Percentiles rank a stretch among this genome's conserved stretches.
These are phyloP conservation scores for Sinodicranocentrus sp. DNA, from an alignment of 2,888 invertebrate genomes.

Conservation along the genomic window DNA sequence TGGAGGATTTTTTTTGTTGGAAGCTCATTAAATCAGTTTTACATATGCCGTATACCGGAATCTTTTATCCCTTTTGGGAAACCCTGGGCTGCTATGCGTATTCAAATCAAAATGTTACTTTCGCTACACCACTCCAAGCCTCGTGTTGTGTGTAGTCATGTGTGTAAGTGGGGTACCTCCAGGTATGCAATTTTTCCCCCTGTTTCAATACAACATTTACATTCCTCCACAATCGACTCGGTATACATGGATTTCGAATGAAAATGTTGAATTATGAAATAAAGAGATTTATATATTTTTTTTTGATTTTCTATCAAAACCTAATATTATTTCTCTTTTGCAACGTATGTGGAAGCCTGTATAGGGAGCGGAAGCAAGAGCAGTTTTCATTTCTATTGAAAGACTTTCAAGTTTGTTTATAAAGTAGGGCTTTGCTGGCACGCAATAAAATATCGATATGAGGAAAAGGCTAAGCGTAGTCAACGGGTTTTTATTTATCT, in stretches of 20 bases:
- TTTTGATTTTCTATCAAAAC: slow-evolving; percentile 1
- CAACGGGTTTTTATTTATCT: neutral
- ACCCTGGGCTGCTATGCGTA: neutral
- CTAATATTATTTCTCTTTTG: neutral
- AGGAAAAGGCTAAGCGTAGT: neutral
- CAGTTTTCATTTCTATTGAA: neutral
- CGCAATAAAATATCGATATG: neutral
- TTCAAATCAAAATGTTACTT: neutral
- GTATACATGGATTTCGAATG: too few species aligned
- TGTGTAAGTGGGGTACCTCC: too few species aligned
- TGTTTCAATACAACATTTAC: too few species aligned
- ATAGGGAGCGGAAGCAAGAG: neutral
- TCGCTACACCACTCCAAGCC: neutral
- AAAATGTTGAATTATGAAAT: too few species aligned
- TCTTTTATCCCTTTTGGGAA: too few species aligned
- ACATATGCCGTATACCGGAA: slow-evolving; percentile 26
- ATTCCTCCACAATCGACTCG: too few species aligned
- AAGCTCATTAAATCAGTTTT: slow-evolving; percentile 62
- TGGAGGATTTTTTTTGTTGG: slow-evolving; percentile 36
- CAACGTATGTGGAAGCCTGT: neutral
- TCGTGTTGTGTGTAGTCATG: neutral
- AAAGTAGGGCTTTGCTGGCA: too few species aligned
- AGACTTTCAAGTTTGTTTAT: neutral
- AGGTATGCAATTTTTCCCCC: too few species aligned
- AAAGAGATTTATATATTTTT: too few species aligned